These are phyloP conservation scores for Drosophila pruinosa DNA, from an alignment of 1,140 invertebrate species.

Conservation along the genomic window DNA sequence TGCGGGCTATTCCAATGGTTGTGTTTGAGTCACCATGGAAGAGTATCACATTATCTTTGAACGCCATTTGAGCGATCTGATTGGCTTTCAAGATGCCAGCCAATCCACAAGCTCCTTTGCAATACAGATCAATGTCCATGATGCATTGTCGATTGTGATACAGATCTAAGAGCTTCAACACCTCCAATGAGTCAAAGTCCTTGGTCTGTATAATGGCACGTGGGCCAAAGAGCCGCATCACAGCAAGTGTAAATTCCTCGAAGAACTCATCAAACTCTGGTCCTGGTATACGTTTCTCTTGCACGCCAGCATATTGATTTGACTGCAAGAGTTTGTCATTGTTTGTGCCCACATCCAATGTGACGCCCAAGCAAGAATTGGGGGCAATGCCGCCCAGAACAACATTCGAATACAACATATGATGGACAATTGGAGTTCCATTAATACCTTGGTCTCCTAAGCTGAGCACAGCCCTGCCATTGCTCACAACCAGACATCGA, in stretches of 20 bases:
- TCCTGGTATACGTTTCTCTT: constrained; percentile 91
- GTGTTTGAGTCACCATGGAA: constrained; percentile 97
- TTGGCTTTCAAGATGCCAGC: constrained; percentile 94
- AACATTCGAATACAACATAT: constrained; percentile 95
- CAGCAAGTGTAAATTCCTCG: constrained; percentile 88
- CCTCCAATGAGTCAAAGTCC: constrained; percentile 96
- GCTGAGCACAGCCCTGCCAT: constrained; percentile 96
- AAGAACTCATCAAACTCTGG: constrained; percentile 95
- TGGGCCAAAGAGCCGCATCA: constrained; percentile 91
- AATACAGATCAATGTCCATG: constrained; percentile 98
- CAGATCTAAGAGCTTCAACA: constrained; percentile 92
- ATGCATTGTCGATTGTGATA: constrained; percentile 94
- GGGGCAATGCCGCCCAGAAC: constrained; percentile 96
- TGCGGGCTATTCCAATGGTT: constrained; percentile 92
- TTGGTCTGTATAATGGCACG: constrained; percentile 95
- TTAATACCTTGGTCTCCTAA: constrained; percentile 96
- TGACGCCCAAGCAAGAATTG: constrained; percentile 93
- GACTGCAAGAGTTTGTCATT: constrained; percentile 93
- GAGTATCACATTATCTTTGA: constrained; percentile 92
- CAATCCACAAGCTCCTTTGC: constrained; percentile 94
- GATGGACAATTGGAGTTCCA: constrained; percentile 97
- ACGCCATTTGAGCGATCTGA: constrained; percentile 88
- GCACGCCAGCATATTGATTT: constrained; percentile 95
- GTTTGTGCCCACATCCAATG: constrained; percentile 96
- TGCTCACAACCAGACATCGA: constrained; percentile 95